Conservation (phyloP, 2,113 vertebrate species). For the Chaetorhynchus papuensis region DNA sequence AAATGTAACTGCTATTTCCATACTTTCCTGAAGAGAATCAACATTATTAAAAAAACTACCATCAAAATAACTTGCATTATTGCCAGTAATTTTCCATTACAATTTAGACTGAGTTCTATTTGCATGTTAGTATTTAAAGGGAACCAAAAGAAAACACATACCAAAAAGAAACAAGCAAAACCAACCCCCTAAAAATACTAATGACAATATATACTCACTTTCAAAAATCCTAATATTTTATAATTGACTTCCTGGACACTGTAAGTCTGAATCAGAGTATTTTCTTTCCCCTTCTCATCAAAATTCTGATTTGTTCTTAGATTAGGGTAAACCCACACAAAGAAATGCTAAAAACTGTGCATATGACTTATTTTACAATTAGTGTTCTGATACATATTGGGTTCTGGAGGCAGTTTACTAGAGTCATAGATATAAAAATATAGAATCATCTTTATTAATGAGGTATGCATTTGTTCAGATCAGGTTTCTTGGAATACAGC, state of each 20-base stretch:
- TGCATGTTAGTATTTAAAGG: not conserved
- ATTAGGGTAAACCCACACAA: not conserved
- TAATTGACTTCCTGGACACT: not conserved
- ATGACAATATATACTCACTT: not conserved
- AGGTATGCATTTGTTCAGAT: not conserved
- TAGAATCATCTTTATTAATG: not conserved
- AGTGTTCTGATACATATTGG: not conserved
- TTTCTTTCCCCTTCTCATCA: not conserved
- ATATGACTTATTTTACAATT: not conserved
- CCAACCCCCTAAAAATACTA: not conserved
- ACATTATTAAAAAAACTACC: not conserved
- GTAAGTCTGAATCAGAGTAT: not conserved
- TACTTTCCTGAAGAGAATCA: not conserved
- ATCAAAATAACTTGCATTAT: not conserved
- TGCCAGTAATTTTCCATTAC: not conserved
- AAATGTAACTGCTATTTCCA: not conserved
- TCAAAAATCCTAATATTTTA: not conserved
- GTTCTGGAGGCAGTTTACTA: not conserved
- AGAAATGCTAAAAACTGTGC: not conserved
- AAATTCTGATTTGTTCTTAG: not conserved
- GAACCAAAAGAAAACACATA: not conserved
- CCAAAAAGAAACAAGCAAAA: not conserved
- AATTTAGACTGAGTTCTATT: not conserved
- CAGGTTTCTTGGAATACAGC: slow-evolving; percentile 54
- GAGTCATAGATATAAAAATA: not conserved